Conservation (phyloP, 2,888 invertebrate species). For the Cybosia mesomella region DNA sequence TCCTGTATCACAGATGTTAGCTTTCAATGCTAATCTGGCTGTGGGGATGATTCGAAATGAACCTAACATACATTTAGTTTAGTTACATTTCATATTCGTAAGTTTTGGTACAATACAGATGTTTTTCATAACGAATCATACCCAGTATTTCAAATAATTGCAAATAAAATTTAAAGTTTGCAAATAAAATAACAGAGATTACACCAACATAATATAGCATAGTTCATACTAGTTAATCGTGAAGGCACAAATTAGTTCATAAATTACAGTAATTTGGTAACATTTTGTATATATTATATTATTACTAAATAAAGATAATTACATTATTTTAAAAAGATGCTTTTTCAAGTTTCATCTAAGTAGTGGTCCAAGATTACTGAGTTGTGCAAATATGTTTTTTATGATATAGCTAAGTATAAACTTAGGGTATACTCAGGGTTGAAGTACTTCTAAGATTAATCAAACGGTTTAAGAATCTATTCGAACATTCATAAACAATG, state of each 20-base stretch:
- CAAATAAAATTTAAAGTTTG: constrained; percentile 59
- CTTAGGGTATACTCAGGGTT: constrained; percentile 40
- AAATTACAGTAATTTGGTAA: constrained; percentile 73
- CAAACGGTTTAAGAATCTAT: constrained; percentile 29
- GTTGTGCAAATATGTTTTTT: constrained; percentile 45
- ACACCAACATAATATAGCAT: constrained; percentile 52
- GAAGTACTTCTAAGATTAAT: constrained; percentile 39
- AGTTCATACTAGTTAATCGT: constrained; percentile 53
- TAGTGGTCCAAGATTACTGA: constrained; percentile 53
- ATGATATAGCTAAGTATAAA: constrained; percentile 42
- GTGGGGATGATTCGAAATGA: constrained; percentile 8
- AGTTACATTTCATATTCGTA: background rate
- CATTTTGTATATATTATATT: constrained; percentile 62
- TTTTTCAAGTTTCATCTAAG: constrained; percentile 37
- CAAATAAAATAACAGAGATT: constrained; percentile 58
- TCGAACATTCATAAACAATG: constrained; percentile 21
- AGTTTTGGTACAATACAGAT: background rate
- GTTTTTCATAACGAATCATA: background rate
- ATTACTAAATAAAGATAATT: constrained; percentile 41
- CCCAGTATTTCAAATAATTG: constrained; percentile 49
- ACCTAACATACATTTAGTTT: background rate
- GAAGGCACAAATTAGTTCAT: constrained; percentile 68
- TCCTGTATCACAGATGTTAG: constrained; percentile 75
- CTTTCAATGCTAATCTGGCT: constrained; percentile 61
- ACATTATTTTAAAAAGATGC: constrained; percentile 38